A percentile compares a stretch with the other conserved stretches of the same genome.
Evolutionary conservation across 2,797 vertebrate genomes (phyloP).

Genomic region (Chiloscyllium punctatum): DNA sequence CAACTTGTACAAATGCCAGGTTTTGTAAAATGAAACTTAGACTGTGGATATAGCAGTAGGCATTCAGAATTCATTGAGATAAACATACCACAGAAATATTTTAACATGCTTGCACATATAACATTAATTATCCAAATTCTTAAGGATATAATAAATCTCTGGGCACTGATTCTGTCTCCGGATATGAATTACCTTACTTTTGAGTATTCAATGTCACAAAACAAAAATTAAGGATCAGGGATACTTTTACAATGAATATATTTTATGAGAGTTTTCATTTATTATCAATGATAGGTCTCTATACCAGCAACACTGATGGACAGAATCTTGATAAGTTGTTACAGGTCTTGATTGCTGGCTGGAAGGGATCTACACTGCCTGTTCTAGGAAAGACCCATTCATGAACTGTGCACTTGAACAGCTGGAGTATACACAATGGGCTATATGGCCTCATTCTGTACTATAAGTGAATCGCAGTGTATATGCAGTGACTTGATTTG

Average conservation of each 20-base stretch:
- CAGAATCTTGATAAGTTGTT: too few relatives aligned
- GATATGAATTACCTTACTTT: background rate
- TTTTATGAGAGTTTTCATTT: background rate
- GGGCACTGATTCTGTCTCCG: background rate
- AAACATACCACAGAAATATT: background rate
- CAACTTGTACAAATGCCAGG: background rate
- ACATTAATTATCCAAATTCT: background rate
- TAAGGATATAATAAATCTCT: background rate
- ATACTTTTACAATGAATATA: background rate
- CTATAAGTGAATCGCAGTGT: background rate
- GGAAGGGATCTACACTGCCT: too few relatives aligned
- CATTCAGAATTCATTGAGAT: background rate
- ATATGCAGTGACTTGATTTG: background rate
- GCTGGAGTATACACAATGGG: too few relatives aligned
- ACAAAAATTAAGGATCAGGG: background rate
- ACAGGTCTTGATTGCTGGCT: too few relatives aligned
- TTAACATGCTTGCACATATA: background rate
- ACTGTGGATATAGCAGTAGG: background rate
- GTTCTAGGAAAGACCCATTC: too few relatives aligned
- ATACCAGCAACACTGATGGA: background rate
- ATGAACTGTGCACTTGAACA: too few relatives aligned
- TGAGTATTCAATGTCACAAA: background rate
- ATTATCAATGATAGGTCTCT: background rate
- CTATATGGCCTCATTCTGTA: too few relatives aligned
- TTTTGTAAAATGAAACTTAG: background rate